Evolutionary conservation across 2,113 vertebrate genomes (phyloP).

Genomic region (Xenotilapia flavipinnis): DNA sequence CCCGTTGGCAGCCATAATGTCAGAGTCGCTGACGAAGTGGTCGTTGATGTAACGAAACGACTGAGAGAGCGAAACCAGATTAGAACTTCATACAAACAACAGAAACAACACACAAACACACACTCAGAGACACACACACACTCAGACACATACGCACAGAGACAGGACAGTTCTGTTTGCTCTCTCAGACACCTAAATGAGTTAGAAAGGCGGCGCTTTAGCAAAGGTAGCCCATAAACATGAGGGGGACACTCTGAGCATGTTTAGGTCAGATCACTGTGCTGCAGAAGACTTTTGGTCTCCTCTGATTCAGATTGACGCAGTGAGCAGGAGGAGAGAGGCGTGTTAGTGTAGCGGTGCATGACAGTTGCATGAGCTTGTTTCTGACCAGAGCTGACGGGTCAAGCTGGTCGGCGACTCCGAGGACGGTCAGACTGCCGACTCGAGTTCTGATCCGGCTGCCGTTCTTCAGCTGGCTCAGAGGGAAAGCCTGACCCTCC

Average conservation of each 20-base stretch:
- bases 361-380: neutral
- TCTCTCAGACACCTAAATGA: neutral
- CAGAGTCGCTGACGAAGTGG: slow-evolving; percentile 76
- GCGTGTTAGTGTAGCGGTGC: neutral
- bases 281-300: neutral
- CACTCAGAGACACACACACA: neutral
- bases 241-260: neutral
- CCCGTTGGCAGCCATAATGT: slow-evolving; percentile 86
- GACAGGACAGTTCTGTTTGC: neutral
- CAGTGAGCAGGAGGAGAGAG: neutral
- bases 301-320: neutral
- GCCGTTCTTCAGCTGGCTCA: slow-evolving; percentile 79
- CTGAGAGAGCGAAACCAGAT: slow-evolving; percentile 26
- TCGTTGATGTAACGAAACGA: slow-evolving; percentile 78
- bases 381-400: slow-evolving; percentile 53
- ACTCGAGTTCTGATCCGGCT: slow-evolving; percentile 74
- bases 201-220: neutral
- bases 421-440: slow-evolving; percentile 76
- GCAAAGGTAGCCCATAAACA: neutral
- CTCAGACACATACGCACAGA: neutral
- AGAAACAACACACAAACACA: neutral
- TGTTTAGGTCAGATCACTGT: neutral
- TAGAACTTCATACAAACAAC: neutral
- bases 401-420: slow-evolving; percentile 47
- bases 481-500: slow-evolving; percentile 61